A percentile compares a stretch with the other conserved stretches of the same genome.
phyloP scores from a whole-genome alignment of 2,113 vertebrate genomes.

The Myotis lucifugus region DNA sequence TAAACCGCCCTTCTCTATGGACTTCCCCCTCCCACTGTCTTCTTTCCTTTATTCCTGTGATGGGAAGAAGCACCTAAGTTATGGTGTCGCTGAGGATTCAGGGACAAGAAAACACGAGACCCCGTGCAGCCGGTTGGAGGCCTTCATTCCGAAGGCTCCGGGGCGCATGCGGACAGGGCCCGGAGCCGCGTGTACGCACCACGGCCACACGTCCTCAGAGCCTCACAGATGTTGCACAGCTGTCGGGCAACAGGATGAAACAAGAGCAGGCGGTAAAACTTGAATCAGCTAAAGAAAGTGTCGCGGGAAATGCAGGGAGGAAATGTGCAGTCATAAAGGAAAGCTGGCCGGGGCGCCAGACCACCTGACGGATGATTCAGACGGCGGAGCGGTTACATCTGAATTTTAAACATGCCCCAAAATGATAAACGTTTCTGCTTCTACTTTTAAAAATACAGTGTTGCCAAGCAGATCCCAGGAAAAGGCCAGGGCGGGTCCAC shows the following conservation, averaged over 20 bases:
- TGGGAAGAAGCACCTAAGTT: neutral
- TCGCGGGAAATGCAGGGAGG: neutral
- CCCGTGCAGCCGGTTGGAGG: neutral
- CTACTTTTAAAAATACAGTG: neutral
- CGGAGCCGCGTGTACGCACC: neutral
- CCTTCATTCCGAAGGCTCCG: neutral
- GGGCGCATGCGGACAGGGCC: neutral
- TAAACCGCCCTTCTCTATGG: neutral
- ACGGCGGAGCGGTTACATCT: neutral
- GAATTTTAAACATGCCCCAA: neutral
- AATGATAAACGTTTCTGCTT: neutral
- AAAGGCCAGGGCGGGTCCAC: too few species aligned
- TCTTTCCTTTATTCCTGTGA: neutral
- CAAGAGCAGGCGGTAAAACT: neutral
- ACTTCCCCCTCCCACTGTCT: neutral
- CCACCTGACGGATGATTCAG: neutral
- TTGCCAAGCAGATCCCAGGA: neutral
- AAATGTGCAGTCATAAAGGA: neutral
- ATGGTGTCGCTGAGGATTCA: neutral
- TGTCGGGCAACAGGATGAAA: constrained; percentile 10
- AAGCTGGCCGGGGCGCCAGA: neutral
- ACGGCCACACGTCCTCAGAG: neutral
- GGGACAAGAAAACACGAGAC: neutral
- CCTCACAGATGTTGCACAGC: constrained; percentile 61
- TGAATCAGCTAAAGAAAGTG: neutral